Evolutionary conservation across 2,113 vertebrate species (phyloP).

Genomic region (Chiloscyllium plagiosum): DNA sequence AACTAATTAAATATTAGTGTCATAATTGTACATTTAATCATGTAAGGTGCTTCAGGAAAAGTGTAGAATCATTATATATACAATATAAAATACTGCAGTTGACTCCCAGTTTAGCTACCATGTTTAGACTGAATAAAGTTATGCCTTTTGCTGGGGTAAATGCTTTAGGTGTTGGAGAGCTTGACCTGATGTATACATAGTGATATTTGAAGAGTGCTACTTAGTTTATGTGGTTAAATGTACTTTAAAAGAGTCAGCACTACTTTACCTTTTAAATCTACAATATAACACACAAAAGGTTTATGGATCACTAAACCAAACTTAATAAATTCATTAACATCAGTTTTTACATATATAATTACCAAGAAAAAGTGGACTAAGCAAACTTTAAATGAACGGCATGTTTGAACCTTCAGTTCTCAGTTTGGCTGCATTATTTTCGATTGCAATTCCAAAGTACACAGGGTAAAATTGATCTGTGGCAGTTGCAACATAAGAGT

Average conservation of each 20-base stretch:
- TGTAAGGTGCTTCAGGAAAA: background rate
- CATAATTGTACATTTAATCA: background rate
- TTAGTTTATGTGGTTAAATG: background rate
- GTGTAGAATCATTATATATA: background rate
- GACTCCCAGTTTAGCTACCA: background rate
- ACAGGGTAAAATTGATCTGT: background rate
- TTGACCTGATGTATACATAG: background rate
- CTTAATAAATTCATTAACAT: background rate
- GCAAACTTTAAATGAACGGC: background rate
- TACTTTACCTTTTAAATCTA: background rate
- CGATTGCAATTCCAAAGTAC: background rate
- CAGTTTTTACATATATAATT: background rate
- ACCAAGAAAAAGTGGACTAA: background rate
- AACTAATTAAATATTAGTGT: background rate
- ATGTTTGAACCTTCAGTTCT: background rate
- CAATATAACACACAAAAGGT: background rate
- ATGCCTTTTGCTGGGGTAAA: background rate
- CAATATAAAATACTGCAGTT: background rate
- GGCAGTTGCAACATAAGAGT: background rate
- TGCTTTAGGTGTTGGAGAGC: background rate
- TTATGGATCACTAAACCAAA: background rate
- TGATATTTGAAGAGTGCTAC: background rate
- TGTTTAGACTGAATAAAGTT: background rate
- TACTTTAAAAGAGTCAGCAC: background rate
- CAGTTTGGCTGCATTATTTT: background rate